Percentiles rank a stretch among this genome's conserved stretches.
Conservation (phyloP, 2,888 invertebrate species). For the Maniola hyperantus region DNA sequence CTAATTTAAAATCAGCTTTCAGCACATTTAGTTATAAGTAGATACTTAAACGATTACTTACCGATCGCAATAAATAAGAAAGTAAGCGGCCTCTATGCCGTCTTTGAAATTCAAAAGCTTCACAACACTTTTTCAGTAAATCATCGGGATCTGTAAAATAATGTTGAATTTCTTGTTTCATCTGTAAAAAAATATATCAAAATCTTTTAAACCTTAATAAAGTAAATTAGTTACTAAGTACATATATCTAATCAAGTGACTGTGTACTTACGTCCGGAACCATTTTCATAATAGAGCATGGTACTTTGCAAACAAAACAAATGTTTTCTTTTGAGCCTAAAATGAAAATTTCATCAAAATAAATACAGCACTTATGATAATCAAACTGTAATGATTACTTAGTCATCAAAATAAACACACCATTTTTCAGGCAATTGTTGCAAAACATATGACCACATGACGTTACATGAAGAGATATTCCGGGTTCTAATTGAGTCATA, state of each 20-base stretch:
- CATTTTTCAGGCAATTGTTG: slow-evolving; percentile 71
- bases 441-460: slow-evolving; percentile 82
- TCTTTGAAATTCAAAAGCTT: slow-evolving; percentile 76
- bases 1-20: too few relatives aligned
- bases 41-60: slow-evolving; percentile 44
- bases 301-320: slow-evolving; percentile 71
- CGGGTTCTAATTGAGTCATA: slow-evolving; percentile 72
- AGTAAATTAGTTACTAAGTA: too few relatives aligned
- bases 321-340: slow-evolving; percentile 69
- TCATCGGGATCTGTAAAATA: slow-evolving; percentile 80
- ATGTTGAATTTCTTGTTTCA: slow-evolving; percentile 78
- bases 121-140: slow-evolving; percentile 72
- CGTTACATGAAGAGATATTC: slow-evolving; percentile 72
- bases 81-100: slow-evolving; percentile 73
- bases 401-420: slow-evolving; percentile 49
- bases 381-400: not conserved
- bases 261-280: slow-evolving; percentile 68
- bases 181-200: slow-evolving; percentile 52
- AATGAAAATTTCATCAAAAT: slow-evolving; percentile 36
- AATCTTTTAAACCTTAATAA: not conserved
- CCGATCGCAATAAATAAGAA: slow-evolving; percentile 76
- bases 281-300: slow-evolving; percentile 75
- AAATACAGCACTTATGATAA: not conserved
- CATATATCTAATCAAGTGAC: too few relatives aligned
- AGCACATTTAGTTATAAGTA: too few relatives aligned